These are phyloP conservation scores for Pipistrellus nathusii DNA, from an alignment of 2,797 vertebrate species.

Conservation along the genomic window DNA sequence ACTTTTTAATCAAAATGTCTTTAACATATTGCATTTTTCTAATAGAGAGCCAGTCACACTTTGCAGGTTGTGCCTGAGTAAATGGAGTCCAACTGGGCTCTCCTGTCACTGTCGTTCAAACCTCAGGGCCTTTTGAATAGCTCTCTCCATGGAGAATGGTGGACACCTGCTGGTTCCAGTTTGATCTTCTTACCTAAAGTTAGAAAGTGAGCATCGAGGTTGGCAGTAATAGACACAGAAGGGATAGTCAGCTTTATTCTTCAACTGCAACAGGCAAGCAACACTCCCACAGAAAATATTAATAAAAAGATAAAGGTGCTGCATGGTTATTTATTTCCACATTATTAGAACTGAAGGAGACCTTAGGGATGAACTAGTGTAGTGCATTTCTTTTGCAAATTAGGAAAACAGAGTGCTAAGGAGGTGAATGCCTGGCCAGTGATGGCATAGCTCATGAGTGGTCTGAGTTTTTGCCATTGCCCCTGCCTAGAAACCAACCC, in stretches of 20 bases:
- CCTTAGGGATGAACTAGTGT: background rate
- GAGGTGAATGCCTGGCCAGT: background rate
- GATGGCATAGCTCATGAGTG: background rate
- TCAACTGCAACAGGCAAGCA: background rate
- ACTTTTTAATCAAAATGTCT: conserved; percentile 7
- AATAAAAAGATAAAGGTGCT: background rate
- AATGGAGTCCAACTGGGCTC: background rate
- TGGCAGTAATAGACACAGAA: background rate
- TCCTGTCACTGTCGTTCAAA: background rate
- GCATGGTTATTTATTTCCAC: background rate
- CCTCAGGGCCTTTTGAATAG: background rate
- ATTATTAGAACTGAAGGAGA: background rate
- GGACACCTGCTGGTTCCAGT: background rate
- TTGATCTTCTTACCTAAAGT: background rate
- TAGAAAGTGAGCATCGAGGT: background rate
- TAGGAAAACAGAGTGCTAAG: background rate
- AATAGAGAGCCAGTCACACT: background rate
- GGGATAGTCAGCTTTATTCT: background rate
- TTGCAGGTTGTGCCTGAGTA: background rate
- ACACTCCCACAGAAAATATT: background rate
- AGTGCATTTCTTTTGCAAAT: background rate
- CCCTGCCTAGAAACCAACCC: background rate
- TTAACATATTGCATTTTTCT: conserved; percentile 1
- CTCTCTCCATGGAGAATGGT: background rate
- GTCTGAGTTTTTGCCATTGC: background rate